Conservation (phyloP, 2,113 vertebrate species). For the Dascyllus trimaculatus region DNA sequence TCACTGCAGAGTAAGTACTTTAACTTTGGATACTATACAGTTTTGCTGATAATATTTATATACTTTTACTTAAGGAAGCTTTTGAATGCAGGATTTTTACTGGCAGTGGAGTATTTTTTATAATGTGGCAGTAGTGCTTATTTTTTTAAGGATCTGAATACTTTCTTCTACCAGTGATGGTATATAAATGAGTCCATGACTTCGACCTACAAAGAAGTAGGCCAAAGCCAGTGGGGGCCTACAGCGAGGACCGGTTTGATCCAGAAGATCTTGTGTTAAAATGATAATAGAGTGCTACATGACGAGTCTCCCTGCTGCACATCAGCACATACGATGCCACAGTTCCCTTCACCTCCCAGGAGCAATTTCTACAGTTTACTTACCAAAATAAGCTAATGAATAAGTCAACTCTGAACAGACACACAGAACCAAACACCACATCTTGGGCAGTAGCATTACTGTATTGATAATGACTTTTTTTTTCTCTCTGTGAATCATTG, state of each 20-base stretch:
- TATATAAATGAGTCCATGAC: conserved; percentile 40
- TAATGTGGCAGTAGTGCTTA: too few relatives aligned
- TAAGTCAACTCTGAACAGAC: background rate
- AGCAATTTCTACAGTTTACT: conserved; percentile 16
- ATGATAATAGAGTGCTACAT: background rate
- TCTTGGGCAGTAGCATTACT: conserved; percentile 59
- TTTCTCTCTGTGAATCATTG: conserved; percentile 65
- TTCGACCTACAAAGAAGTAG: conserved; percentile 69
- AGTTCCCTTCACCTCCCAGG: background rate
- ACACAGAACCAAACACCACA: conserved; percentile 50
- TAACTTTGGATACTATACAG: too few relatives aligned
- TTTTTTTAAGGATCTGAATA: too few relatives aligned
- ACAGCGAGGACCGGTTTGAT: conserved; percentile 35
- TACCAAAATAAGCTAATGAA: background rate
- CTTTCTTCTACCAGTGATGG: too few relatives aligned
- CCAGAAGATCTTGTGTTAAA: conserved; percentile 27
- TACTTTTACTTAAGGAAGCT: too few relatives aligned
- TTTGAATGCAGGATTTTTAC: too few relatives aligned
- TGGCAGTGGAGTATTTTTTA: too few relatives aligned
- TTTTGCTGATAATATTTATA: too few relatives aligned
- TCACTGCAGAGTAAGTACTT: too few relatives aligned
- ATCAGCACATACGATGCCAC: background rate
- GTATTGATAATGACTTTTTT: conserved; percentile 67
- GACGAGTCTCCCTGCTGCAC: background rate
- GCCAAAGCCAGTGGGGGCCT: conserved; percentile 39